Base-by-base conservation (phyloP, 2,113 vertebrate genomes). In the Ophthalmolycus amberensis region DNA sequence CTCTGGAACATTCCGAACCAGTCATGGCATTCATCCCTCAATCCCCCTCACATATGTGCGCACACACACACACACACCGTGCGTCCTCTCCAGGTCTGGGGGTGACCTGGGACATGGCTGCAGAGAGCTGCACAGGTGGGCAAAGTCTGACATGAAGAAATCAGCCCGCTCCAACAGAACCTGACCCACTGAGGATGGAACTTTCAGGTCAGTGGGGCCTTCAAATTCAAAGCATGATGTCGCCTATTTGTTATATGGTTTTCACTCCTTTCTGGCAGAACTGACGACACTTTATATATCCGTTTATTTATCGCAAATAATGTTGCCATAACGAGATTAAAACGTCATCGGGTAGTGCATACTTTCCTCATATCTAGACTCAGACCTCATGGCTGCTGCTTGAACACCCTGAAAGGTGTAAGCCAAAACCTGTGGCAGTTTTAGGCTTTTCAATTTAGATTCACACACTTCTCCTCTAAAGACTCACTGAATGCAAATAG, bases 1-100 rank as follows among this genome's bases (percentile, higher is more conserved):
- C 82, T 90, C 80, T 96, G 97, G 96, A 98, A 99, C 95, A 96
- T 96, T 97, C 85, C 93, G 90, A 96, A 95, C 96, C 79, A 95
- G 95, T 94, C 93, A 87, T 95, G 96, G 95, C 96, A 96, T 94
- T 96, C 66, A 89, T 95, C 96, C 96, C 95, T 96, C 86, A 80
- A 84, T 82, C 80, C 85, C 87, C 73, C 79, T 65, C 85, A 63
- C 50, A 64, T 58, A 29, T 48, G 22, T 60, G 22, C 59, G 4
- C 60, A 38, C 50, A 22, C 38, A 38, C 38, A 38, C 38, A 40
- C 38, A 40, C 38, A 40, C 38, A 40, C 77, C 75, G 58, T 0
- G 0, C 81, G 95, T 96, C 96, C 96, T 94, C 92, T 95, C 94
- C 95, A 95, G 92, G 92, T 92, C 93, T 94, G 91, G 90, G 71